Evolutionary conservation across 1,140 invertebrate genomes (phyloP), one percentile per base, ranked within the genome.

Genomic region (Lutraria rhynchaena): DNA sequence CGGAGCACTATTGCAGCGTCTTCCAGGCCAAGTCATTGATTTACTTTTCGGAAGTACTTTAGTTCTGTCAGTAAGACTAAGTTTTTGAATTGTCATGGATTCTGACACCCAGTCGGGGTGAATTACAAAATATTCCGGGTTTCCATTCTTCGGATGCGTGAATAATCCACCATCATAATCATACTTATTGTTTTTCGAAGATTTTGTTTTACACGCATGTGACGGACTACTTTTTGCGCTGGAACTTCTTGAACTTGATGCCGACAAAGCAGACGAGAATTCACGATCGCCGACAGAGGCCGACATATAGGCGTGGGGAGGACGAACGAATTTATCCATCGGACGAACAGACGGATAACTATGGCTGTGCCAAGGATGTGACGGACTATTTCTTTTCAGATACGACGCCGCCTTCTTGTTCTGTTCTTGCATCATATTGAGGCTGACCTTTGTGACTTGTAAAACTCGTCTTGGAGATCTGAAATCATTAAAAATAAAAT

Each of bases 61-160:
- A 31, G 69, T 78, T 31, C 83, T 44, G 24, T 82, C 75, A 24
- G 67, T 82, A 37, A 87, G 65, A 61, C 80, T 87, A 11, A 87
- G 49, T 76, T 87, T 87, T 70, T 87, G 86, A 46, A 87, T 87
- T 3, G 89, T 83, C 76, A 89, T 85, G 33, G 85, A 81, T 65
- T 90, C 89, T 0, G 88, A 89, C 1, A 90, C 89, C 89, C 89
- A 90, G 55, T 90, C 89, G 0, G 89, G 89, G 49, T 90, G 85
- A 29, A 90, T 88, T 2, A 90, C 86, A 83, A 88, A 90, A 74
- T 86, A 84, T 29, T 83, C 85, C 27, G 60, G 74, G 76, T 49
- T 85, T 44, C 53, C 49, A 58, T 33, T 80, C 29, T 83, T 85
- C 7, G 86, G 83, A 69, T 81, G 69, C 41, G 75, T 69, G 73